Conservation (phyloP, 1,140 invertebrate genomes). For the Acromyrmex charruanus region DNA sequence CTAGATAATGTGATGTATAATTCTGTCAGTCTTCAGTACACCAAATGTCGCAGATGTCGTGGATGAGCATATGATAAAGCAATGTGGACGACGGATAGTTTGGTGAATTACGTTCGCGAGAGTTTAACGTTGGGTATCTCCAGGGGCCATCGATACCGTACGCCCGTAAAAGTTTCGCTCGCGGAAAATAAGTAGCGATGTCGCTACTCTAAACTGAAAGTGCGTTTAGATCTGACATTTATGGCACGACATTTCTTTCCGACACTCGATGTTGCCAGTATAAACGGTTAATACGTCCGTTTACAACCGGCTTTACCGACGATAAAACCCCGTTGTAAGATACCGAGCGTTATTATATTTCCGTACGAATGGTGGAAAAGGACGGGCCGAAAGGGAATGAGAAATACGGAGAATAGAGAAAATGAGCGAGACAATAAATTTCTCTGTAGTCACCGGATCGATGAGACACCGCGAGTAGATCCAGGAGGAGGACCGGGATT, state of each 20-base stretch:
- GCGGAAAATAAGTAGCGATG: constrained; percentile 47
- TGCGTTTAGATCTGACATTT: constrained; percentile 65
- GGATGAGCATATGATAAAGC: constrained; percentile 52
- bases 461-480: constrained; percentile 34
- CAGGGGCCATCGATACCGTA: constrained; percentile 18
- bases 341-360: constrained; percentile 56
- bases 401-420: constrained; percentile 52
- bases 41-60: constrained; percentile 39
- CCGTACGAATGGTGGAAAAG: constrained; percentile 12
- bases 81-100: background rate
- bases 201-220: constrained; percentile 56
- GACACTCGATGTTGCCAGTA: constrained; percentile 56
- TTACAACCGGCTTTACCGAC: constrained; percentile 63
- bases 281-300: constrained; percentile 66
- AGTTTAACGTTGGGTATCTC: constrained; percentile 10
- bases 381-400: constrained; percentile 30
- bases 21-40: constrained; percentile 54
- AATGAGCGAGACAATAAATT: constrained; percentile 62
- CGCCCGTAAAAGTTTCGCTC: constrained; percentile 37
- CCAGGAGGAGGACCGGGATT: constrained; percentile 38
- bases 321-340: constrained; percentile 46
- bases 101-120: constrained; percentile 35
- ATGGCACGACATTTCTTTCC: constrained; percentile 55
- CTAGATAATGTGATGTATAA: constrained; percentile 56
- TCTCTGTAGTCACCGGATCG: constrained; percentile 36